Percentiles rank a stretch among this genome's conserved stretches.
Conservation (phyloP, 2,797 vertebrate species). For the Onychomys arenicola region DNA sequence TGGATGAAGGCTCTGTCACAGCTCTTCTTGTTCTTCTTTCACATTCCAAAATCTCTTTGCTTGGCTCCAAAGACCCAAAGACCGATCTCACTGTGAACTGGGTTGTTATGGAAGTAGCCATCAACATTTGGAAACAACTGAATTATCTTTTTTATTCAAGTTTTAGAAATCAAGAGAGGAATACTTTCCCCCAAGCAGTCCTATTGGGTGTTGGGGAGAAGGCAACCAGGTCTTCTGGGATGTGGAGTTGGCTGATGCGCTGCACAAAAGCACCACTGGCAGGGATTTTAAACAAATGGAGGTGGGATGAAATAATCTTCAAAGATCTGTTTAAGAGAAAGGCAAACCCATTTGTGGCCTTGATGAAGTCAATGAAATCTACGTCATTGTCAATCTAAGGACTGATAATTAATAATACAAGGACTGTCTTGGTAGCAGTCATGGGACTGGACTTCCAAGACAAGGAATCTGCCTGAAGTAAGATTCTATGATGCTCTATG, state of each 20-base stretch:
- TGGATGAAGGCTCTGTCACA: too few species aligned
- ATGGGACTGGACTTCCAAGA: rapidly evolving
- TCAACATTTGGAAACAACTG: too few species aligned
- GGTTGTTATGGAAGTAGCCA: too few species aligned
- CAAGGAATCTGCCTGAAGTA: rapidly evolving
- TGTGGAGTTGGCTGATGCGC: neutral
- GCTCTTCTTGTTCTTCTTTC: too few species aligned
- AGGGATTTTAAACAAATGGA: rapidly evolving
- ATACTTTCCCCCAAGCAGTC: rapidly evolving
- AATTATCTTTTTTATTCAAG: too few species aligned
- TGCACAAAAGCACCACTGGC: rapidly evolving
- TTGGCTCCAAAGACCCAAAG: too few species aligned
- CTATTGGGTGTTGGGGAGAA: neutral
- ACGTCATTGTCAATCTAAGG: neutral
- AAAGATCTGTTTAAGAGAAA: neutral
- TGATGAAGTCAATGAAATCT: neutral
- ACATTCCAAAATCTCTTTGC: too few species aligned
- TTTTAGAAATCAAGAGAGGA: neutral
- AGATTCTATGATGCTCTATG: too few species aligned
- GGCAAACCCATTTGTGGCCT: neutral
- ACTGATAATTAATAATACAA: too few species aligned
- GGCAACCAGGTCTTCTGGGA: neutral
- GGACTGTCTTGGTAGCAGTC: rapidly evolving
- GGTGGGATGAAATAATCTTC: rapidly evolving
- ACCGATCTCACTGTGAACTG: too few species aligned